Base-by-base conservation (phyloP, 2,113 vertebrate species). In the Psettodes erumei region DNA sequence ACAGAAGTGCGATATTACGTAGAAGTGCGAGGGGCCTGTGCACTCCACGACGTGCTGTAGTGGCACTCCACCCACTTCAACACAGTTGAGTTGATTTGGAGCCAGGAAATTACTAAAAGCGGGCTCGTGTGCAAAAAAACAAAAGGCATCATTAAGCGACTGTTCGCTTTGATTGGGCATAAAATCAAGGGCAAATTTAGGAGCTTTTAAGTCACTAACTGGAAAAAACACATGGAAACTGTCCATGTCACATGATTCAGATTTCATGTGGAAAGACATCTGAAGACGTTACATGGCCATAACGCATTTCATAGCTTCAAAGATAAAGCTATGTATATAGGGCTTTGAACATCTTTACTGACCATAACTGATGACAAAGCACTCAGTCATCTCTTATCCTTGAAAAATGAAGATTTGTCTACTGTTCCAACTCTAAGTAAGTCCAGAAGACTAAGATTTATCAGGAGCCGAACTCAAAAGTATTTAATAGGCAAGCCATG, bases 101-200 rank as follows among this genome's bases (percentile, higher is more conserved):
- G 66, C 30, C 75, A 63, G 66, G 61, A 75, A 79, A 75, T 84
- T 43, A 76, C 71, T 62, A 30, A 62, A 71, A n/a, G n/a, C 48
- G 19, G 19, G 54, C 50, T 79, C 21, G 38, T 64, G n/a, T 54
- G 42, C 33, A 25, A 19, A 56, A 42, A 54, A 25, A 9, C 30
- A 6, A 45, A 45, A 25, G 18, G 60, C 53, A 56, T 28, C 16
- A 51, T 27, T 12, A 25, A 13, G 28, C 2, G 50, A 33, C n/a
- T n/a, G n/a, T n/a, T n/a, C n/a, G n/a, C n/a, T n/a, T n/a, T n/a
- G n/a, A n/a, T n/a, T n/a, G n/a, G n/a, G n/a, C n/a, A n/a, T n/a
- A n/a, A n/a, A n/a, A n/a, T n/a, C n/a, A n/a, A n/a, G n/a, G n/a
- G n/a, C n/a, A n/a, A n/a, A n/a, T 53, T 33, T 19, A 35, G 11